Evolutionary conservation across 2,113 vertebrate genomes (phyloP).

Genomic region (Tychaedon coryphoeus): DNA sequence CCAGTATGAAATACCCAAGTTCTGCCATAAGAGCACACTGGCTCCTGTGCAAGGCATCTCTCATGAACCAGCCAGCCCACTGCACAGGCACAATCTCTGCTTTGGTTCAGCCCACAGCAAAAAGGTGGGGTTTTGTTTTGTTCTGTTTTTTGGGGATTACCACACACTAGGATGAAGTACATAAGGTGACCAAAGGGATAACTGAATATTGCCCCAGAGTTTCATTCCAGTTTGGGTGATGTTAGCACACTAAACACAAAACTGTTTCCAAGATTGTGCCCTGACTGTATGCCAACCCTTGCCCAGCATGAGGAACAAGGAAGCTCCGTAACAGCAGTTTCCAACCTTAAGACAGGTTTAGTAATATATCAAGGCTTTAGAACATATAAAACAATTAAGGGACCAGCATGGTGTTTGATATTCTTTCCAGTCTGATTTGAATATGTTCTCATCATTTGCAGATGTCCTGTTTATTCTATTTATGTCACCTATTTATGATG

Average conservation of each 20-base stretch:
- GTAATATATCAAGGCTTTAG: background rate
- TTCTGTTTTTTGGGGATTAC: background rate
- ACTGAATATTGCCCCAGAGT: background rate
- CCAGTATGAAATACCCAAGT: background rate
- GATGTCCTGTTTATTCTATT: background rate
- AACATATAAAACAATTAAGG: background rate
- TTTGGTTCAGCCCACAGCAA: background rate
- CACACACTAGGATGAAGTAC: background rate
- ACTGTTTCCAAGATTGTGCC: background rate
- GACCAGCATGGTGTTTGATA: background rate
- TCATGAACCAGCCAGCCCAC: background rate
- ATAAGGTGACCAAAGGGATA: background rate
- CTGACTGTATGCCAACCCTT: rapidly evolving
- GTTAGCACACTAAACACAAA: background rate
- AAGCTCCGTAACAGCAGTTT: background rate
- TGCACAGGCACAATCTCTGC: background rate
- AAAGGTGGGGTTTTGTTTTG: background rate
- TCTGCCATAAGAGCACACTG: background rate
- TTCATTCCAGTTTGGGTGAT: background rate
- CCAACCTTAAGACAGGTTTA: background rate
- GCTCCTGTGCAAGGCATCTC: background rate
- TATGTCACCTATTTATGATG: background rate
- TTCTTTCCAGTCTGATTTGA: background rate
- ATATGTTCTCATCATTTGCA: background rate
- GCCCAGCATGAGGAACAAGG: background rate